Percentiles rank a stretch among this genome's conserved stretches.
These are phyloP conservation scores for Esox masquinongy DNA, from an alignment of 2,797 vertebrate species.

Conservation along the genomic window DNA sequence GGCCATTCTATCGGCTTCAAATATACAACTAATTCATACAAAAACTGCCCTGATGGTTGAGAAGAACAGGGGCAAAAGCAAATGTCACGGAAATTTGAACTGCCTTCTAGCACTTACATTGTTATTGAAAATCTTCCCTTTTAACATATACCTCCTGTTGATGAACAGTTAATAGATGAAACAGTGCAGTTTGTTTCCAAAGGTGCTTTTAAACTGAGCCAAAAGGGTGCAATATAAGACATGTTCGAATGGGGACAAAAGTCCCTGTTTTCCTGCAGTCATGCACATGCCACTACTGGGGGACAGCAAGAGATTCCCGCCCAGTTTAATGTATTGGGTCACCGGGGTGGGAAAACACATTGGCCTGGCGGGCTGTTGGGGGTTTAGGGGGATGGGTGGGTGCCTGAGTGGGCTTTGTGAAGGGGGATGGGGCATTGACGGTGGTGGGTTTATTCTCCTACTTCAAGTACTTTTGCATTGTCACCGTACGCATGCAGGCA, in stretches of 20 bases:
- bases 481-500: constrained; percentile 9
- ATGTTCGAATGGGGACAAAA: neutral
- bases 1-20: neutral
- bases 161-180: neutral
- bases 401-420: constrained; percentile 53
- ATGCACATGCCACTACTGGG: neutral
- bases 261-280: neutral
- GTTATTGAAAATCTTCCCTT: neutral
- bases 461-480: neutral
- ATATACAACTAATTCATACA: neutral
- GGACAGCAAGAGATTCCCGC: neutral
- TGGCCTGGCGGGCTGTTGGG: constrained; percentile 41
- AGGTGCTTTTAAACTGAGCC: neutral
- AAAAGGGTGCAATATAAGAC: neutral
- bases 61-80: neutral
- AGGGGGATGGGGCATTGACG: constrained; percentile 28
- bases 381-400: constrained; percentile 32
- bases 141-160: neutral
- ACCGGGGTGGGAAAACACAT: neutral
- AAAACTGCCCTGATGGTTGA: neutral
- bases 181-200: neutral
- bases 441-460: neutral
- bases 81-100: neutral
- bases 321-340: neutral
- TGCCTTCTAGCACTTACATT: neutral